Percentiles rank a stretch among this genome's conserved stretches.
phyloP scores from a whole-genome alignment of 1,140 invertebrate genomes.

The Drosophila busckii region DNA sequence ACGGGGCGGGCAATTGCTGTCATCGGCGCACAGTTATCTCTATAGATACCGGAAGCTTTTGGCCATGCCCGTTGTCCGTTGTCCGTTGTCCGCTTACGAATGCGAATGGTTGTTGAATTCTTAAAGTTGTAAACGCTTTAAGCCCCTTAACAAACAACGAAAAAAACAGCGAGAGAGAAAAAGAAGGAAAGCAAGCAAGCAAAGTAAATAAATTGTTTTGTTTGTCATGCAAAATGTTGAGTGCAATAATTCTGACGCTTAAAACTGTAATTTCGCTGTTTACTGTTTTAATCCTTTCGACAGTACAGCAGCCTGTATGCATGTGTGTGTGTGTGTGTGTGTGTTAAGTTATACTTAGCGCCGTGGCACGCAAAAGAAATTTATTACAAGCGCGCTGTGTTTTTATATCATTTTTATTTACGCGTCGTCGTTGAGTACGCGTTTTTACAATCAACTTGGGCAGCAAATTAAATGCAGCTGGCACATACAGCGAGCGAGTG shows the following conservation, averaged over 20 bases:
- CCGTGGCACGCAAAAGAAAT: constrained; percentile 22
- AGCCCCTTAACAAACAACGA: neutral
- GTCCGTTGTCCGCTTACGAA: too few species aligned
- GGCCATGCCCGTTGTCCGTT: too few species aligned
- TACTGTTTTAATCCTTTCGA: constrained; percentile 33
- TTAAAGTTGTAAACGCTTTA: too few species aligned
- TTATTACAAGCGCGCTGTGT: constrained; percentile 20
- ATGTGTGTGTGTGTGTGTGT: neutral
- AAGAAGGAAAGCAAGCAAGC: too few species aligned
- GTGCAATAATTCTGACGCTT: constrained; percentile 27
- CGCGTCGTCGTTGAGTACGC: constrained; percentile 35
- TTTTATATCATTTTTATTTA: constrained; percentile 52
- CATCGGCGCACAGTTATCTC: constrained; percentile 23
- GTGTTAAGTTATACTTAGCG: constrained; percentile 35
- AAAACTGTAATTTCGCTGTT: constrained; percentile 35
- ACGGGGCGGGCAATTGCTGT: constrained; percentile 36
- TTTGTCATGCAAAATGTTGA: neutral
- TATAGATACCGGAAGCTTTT: constrained; percentile 29
- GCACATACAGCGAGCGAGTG: constrained; percentile 13
- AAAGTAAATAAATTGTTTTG: too few species aligned
- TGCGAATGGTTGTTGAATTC: too few species aligned
- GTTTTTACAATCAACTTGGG: constrained; percentile 55
- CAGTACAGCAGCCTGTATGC: too few species aligned
- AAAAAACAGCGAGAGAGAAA: neutral
- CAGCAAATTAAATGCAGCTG: constrained; percentile 65